Base-by-base conservation (phyloP, 30 jellyfish, hydroid and myxozoan species). In the Aurelia sp. region DNA sequence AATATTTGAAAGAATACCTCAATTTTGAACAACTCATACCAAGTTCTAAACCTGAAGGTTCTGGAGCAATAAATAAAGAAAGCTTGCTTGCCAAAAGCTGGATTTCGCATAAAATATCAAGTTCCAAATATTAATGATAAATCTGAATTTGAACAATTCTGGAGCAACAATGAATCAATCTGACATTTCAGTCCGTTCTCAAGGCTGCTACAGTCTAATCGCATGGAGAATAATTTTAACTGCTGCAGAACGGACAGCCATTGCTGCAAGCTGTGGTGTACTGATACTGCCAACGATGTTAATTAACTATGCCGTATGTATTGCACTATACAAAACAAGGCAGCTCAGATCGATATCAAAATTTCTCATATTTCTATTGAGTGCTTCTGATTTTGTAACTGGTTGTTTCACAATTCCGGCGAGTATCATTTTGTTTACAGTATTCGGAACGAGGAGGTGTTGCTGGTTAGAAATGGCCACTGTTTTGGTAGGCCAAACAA, bases 211-310 rank as follows among this genome's bases (percentile, higher is more conserved):
- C 71, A 62, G 79, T 41, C 50, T 78, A 16, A 53, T 78, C 22
- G 89, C 89, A 13, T 78, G 89, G 89, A 62, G 89, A 64, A 35
- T 78, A 3, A 27, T 27, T 44, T 64, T 78, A 62, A 33, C 80
- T 5, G 47, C 65, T 22, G 22, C 17, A 11, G 79, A 78, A 17
- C 40, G 27, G 11, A 59, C 11, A 8, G 52, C 33, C 16, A 21
- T 78, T 6, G 65, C 89, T 31, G 13, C 51, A 12, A 20, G 59
- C 89, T 62, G 53, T 40, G 71, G 79, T 47, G 40, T 57, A 41
- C 65, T 74, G 18, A 19, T 78, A 9, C 60, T 65, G 2, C 79
- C 87, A 10, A 62, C 52, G 3, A 19, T 78, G 13, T 3, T 62
- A 31, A 72, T 78, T 27, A 78, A 78, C 72, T 35, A 51, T 4